Conservation (phyloP, 2,888 invertebrate genomes). For the Sinelater perroti region DNA sequence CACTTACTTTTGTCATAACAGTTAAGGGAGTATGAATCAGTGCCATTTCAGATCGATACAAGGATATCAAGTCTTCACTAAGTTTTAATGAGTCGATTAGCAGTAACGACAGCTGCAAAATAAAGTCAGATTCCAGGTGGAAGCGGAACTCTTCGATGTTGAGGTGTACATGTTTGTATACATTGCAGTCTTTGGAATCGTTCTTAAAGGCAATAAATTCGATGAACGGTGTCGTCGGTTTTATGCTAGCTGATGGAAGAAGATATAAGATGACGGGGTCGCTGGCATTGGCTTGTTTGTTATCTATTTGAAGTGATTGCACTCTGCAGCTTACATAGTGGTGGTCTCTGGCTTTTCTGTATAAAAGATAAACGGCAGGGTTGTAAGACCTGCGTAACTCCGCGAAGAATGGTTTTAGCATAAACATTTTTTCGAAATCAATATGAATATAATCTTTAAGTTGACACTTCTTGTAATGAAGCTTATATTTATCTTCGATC, state of each 20-base stretch:
- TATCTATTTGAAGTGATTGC: constrained; percentile 77
- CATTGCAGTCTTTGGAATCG: constrained; percentile 64
- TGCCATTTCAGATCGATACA: constrained; percentile 60
- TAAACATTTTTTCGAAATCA: constrained; percentile 84
- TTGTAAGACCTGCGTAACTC: constrained; percentile 76
- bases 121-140: constrained; percentile 75
- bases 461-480: constrained; percentile 75
- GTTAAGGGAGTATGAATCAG: constrained; percentile 68
- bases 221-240: constrained; percentile 69
- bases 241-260: constrained; percentile 60
- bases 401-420: constrained; percentile 87
- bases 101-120: constrained; percentile 69
- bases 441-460: constrained; percentile 82
- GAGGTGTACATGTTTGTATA: constrained; percentile 71
- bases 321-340: constrained; percentile 73
- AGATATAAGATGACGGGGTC: constrained; percentile 59
- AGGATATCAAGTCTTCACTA: constrained; percentile 66
- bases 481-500: constrained; percentile 81
- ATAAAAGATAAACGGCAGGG: constrained; percentile 79
- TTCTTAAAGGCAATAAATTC: constrained; percentile 67
- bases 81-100: constrained; percentile 66
- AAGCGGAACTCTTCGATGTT: constrained; percentile 73
- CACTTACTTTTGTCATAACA: constrained; percentile 55
- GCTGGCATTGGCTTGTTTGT: constrained; percentile 57
- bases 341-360: constrained; percentile 74